Evolutionary conservation across 2,113 vertebrate genomes (phyloP).

Genomic region (Gallinago paraguaiae): DNA sequence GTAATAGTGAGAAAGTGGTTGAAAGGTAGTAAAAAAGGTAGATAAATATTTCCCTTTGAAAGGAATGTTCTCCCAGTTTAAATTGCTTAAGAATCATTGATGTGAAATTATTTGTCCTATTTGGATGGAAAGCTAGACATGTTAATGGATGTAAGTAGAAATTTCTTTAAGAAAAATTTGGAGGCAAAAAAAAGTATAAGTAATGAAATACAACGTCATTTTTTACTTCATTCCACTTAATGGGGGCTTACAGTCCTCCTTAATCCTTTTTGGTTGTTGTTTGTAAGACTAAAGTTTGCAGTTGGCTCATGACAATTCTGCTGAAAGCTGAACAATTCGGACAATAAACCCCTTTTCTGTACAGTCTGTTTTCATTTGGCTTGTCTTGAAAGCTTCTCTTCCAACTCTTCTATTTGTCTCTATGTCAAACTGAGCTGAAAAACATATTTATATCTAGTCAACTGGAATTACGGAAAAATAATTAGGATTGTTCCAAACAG

Average conservation of each 20-base stretch:
- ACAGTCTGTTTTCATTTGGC: background rate
- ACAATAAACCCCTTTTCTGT: slow-evolving; percentile 49
- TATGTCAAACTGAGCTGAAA: background rate
- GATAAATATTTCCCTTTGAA: background rate
- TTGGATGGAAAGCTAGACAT: background rate
- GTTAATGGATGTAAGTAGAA: background rate
- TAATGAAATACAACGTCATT: slow-evolving; percentile 27
- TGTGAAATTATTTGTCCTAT: background rate
- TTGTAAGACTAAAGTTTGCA: slow-evolving; percentile 28
- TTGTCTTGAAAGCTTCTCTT: background rate
- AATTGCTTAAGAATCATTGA: background rate
- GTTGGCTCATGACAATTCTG: slow-evolving; percentile 48
- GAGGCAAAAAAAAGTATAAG: slow-evolving; percentile 27
- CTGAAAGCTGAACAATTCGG: slow-evolving; percentile 32
- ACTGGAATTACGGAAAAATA: slow-evolving; percentile 49
- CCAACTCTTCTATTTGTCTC: background rate
- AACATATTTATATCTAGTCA: background rate
- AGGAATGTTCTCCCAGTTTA: background rate
- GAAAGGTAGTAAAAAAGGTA: background rate
- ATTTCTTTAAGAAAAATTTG: background rate
- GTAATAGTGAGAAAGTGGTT: background rate
- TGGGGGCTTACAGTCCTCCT: slow-evolving; percentile 22
- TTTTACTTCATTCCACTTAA: slow-evolving; percentile 54
- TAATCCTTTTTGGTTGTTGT: slow-evolving; percentile 14
- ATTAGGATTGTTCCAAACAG: slow-evolving; percentile 29